Conservation (phyloP, 2,888 invertebrate species). For the Tiliacea citrago region DNA sequence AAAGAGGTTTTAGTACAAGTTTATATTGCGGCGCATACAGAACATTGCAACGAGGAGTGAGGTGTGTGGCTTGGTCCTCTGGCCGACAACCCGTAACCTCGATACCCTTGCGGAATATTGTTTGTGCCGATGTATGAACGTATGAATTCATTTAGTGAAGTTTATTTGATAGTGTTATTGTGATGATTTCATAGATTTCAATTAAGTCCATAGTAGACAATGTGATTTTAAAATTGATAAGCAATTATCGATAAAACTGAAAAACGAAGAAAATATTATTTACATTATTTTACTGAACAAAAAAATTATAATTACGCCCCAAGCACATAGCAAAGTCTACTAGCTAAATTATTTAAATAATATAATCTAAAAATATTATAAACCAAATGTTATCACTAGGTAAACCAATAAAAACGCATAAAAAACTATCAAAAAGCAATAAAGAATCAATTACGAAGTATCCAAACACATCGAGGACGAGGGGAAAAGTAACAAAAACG, state of each 20-base stretch:
- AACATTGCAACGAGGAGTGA: constrained; percentile 70
- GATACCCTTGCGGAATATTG: constrained; percentile 70
- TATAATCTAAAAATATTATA: not conserved
- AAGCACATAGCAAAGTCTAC: not conserved
- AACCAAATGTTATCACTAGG: constrained; percentile 22
- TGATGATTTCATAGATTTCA: not conserved
- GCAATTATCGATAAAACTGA: not conserved
- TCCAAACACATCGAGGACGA: constrained; percentile 49
- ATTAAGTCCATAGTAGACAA: no score
- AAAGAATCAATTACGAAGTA: constrained; percentile 63
- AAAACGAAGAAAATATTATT: not conserved
- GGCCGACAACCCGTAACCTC: constrained; percentile 63
- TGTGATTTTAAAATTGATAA: not conserved
- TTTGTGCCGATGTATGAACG: constrained; percentile 20
- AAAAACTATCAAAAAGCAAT: constrained; percentile 60
- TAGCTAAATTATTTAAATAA: not conserved
- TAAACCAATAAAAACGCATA: constrained; percentile 40
- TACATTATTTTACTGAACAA: not conserved
- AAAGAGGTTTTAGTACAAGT: constrained; percentile 71
- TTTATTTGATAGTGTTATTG: constrained; percentile 1
- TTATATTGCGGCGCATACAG: constrained; percentile 69
- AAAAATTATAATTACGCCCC: not conserved
- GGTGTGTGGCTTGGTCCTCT: constrained; percentile 71
- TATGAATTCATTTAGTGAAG: constrained; percentile 16
- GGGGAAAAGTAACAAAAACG: constrained; percentile 64